These are phyloP conservation scores for Gadopsis bispinosus DNA, from an alignment of 2,797 vertebrate species.

Conservation along the genomic window DNA sequence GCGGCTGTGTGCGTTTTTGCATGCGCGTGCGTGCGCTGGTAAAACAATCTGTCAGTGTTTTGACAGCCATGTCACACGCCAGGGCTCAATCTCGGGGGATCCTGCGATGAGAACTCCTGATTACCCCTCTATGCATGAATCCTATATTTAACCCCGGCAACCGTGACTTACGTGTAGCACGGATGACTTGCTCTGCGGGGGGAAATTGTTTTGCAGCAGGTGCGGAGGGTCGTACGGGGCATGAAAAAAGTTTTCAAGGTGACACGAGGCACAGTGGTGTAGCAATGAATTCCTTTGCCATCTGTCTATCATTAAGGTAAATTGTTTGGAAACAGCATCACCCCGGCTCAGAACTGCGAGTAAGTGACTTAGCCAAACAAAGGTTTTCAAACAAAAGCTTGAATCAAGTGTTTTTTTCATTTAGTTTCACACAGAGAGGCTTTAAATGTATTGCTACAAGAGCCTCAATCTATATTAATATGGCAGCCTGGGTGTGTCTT, in stretches of 20 bases:
- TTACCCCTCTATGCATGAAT: conserved; percentile 72
- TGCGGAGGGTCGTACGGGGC: conserved; percentile 65
- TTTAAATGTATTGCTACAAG: conserved; percentile 13
- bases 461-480: conserved; percentile 6
- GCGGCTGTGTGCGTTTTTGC: conserved; percentile 3
- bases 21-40: conserved; percentile 50
- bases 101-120: conserved; percentile 73
- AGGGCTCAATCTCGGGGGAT: conserved; percentile 78
- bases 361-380: conserved; percentile 40
- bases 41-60: conserved; percentile 82
- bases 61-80: conserved; percentile 80
- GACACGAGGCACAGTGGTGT: conserved; percentile 65
- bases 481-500: not conserved
- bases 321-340: conserved; percentile 46
- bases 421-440: conserved; percentile 19
- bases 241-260: conserved; percentile 74
- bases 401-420: conserved; percentile 3
- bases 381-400: conserved; percentile 21
- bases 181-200: conserved; percentile 62
- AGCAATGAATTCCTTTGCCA: conserved; percentile 60
- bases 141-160: conserved; percentile 78
- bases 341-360: conserved; percentile 30
- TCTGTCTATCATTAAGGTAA: conserved; percentile 77
- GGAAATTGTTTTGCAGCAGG: conserved; percentile 69
- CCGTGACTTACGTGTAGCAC: conserved; percentile 46